These are phyloP conservation scores for Ctenosaura bakeri DNA, from an alignment of 2,797 vertebrate genomes.

Conservation along the genomic window DNA sequence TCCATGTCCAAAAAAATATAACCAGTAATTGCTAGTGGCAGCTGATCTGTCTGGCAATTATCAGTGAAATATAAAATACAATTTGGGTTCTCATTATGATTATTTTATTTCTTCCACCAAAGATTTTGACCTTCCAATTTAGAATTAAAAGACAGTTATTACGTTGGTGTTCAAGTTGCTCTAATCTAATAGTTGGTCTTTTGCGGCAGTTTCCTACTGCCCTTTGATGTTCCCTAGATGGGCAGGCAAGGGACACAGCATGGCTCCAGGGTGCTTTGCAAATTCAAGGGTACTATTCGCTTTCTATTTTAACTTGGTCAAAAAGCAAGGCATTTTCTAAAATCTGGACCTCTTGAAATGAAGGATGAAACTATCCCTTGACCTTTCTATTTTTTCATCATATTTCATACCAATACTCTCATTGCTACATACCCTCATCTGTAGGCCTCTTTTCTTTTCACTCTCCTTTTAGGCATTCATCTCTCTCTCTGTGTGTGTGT, in stretches of 20 bases:
- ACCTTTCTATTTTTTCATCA: not conserved
- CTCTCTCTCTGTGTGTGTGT: too few relatives aligned
- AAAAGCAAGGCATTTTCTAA: too few relatives aligned
- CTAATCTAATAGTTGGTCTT: slow-evolving; percentile 29
- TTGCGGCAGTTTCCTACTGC: slow-evolving; percentile 34
- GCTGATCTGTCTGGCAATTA: slow-evolving; percentile 56
- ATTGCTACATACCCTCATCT: not conserved
- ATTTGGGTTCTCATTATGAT: slow-evolving; percentile 64
- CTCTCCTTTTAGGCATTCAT: not conserved
- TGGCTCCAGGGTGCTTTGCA: not conserved
- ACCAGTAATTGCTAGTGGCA: slow-evolving; percentile 55
- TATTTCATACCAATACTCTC: not conserved
- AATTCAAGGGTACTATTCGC: not conserved
- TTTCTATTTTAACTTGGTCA: not conserved
- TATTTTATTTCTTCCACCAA: slow-evolving; percentile 60
- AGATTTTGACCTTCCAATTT: slow-evolving; percentile 64
- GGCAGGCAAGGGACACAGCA: too few relatives aligned
- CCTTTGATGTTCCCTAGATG: slow-evolving; percentile 13
- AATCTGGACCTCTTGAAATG: not conserved
- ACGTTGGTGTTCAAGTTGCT: slow-evolving; percentile 48
- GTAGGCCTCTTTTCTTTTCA: not conserved
- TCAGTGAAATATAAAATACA: slow-evolving; percentile 67
- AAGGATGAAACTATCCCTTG: not conserved
- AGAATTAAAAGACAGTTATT: slow-evolving; percentile 59
- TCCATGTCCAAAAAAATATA: slow-evolving; percentile 54